These are phyloP conservation scores for Neosalanx taihuensis DNA, from an alignment of 2,797 vertebrate species.

Conservation along the genomic window DNA sequence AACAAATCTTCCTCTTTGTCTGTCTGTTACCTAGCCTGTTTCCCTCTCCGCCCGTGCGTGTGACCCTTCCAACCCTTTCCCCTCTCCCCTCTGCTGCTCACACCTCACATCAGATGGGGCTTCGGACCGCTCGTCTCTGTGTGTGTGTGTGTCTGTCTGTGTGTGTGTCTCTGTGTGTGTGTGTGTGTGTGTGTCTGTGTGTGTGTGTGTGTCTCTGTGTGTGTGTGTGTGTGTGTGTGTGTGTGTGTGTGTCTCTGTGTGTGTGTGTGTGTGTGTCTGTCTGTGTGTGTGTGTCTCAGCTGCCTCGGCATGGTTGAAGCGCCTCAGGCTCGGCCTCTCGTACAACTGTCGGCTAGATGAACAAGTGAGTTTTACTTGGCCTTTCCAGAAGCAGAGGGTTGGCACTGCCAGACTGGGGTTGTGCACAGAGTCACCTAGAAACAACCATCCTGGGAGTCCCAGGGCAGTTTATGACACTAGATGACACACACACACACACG, in stretches of 20 bases:
- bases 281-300: not conserved
- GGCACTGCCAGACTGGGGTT: not conserved
- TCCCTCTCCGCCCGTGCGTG: conserved; percentile 25
- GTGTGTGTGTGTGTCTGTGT: conserved; percentile 9
- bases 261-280: conserved; percentile 11
- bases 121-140: not conserved
- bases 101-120: too few relatives aligned
- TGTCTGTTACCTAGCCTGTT: conserved; percentile 50
- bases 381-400: conserved; percentile 29
- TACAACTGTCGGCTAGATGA: not conserved
- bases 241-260: conserved; percentile 3
- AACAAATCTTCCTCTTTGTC: conserved; percentile 59
- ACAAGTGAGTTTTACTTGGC: conserved; percentile 7
- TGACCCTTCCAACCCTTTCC: conserved; percentile 19
- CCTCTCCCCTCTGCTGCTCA: not conserved
- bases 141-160: not conserved
- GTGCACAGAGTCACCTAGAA: conserved; percentile 28
- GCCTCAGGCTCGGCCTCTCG: conserved; percentile 3
- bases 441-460: conserved; percentile 19
- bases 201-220: not conserved
- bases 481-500: conserved; percentile 14
- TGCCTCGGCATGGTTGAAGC: not conserved
- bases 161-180: conserved; percentile 12
- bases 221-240: not conserved
- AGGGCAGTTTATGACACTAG: not conserved